Evolutionary conservation across 2,113 vertebrate genomes (phyloP), one percentile per base, ranked within the genome.

Genomic region (Eonycteris spelaea): DNA sequence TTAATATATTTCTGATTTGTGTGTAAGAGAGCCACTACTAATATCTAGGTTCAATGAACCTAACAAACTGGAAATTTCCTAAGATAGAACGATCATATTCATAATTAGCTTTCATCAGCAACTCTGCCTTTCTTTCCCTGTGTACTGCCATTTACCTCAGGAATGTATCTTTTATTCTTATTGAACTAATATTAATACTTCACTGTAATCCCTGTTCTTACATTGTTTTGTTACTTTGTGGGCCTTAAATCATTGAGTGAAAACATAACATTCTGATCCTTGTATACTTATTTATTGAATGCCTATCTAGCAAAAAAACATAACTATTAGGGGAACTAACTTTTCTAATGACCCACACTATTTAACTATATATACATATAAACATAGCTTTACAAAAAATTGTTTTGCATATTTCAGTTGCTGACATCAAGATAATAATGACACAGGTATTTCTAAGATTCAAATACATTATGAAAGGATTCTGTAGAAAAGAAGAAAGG

Each of bases 1-100:
- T 70, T 90, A 45, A 53, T 51, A 7, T 91, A 57, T 90, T 95
- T 94, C 70, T 92, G 89, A 80, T 74, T 59, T 65, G 70, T 61
- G 12, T 35, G 73, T 94, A 48, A 86, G 30, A 92, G 78, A 88
- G 11, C 38, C 43, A 73, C 18, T 89, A 24, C 14, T 75, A 57
- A 86, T 43, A 61, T 21, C 55, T 91, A 89, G 48, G 63, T 82
- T 88, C 85, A 82, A 53, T 38, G n/a, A 77, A n/a, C 38, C 19
- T 45, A 45, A 77, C 55, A 86, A 94, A 73, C 51, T 82, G 90
- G 79, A 83, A 74, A 51, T 28, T 78, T 83, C 35, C 11, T 38
- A 59, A 92, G 40, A 67, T 57, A 13, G 26, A 86, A 57, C 24
- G 71, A 82, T 79, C 14, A 22, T 83, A 33, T 95, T 75, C 57